These are phyloP conservation scores for Phacellophora camtschatica DNA, from an alignment of 30 jellyfish, hydroid and myxozoan species.

Conservation along the genomic window DNA sequence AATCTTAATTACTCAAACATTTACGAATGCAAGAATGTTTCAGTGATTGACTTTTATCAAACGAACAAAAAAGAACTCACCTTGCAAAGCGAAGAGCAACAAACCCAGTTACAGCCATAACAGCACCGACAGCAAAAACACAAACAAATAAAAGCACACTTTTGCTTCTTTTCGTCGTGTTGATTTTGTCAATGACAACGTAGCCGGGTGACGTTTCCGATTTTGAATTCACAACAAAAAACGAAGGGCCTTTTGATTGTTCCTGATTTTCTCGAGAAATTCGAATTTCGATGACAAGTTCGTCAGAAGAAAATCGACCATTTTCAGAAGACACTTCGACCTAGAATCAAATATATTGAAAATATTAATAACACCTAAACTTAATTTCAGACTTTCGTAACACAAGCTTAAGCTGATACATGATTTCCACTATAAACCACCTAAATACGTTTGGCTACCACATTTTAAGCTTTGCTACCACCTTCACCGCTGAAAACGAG, in stretches of 20 bases:
- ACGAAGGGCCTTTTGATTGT: neutral
- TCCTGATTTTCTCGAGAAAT: neutral
- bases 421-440: too few relatives aligned
- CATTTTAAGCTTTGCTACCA: too few relatives aligned
- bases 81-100: conserved; percentile 26
- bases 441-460: too few relatives aligned
- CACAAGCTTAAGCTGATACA: neutral
- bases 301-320: conserved; percentile 65
- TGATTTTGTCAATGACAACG: neutral
- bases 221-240: conserved; percentile 21
- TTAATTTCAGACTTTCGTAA: neutral
- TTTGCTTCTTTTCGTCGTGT: neutral
- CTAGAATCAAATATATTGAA: neutral
- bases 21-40: too few relatives aligned
- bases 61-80: too few relatives aligned
- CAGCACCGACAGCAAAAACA: conserved; percentile 31
- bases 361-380: neutral
- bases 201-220: neutral
- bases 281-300: conserved; percentile 25
- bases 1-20: too few relatives aligned
- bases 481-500: too few relatives aligned
- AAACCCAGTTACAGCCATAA: conserved; percentile 34
- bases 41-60: too few relatives aligned
- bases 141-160: conserved; percentile 15
- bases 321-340: conserved; percentile 57